Conservation (phyloP, 2,113 vertebrate genomes). For the Phycodurus eques region DNA sequence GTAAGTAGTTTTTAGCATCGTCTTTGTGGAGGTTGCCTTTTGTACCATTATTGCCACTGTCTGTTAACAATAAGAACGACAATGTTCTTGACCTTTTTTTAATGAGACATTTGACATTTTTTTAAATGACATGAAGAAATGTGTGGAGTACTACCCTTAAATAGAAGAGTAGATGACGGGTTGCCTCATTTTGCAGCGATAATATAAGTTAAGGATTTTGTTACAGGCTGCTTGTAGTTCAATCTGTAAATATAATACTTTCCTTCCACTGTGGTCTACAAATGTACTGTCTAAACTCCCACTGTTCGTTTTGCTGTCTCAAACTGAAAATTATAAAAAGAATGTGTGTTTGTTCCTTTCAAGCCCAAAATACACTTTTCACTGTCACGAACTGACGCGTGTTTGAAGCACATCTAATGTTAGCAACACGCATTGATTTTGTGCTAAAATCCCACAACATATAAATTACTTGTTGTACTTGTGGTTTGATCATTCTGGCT, state of each 20-base stretch:
- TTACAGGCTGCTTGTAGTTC: background rate
- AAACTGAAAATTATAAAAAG: background rate
- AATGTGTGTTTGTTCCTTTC: background rate
- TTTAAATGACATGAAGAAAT: too few species aligned
- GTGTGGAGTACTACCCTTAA: too few species aligned
- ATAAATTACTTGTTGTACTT: background rate
- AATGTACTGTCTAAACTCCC: background rate
- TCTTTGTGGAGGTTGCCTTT: too few species aligned
- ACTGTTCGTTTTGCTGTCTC: background rate
- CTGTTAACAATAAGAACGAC: too few species aligned
- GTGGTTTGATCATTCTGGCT: background rate
- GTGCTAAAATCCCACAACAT: background rate
- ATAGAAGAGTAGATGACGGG: too few species aligned
- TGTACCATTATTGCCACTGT: too few species aligned
- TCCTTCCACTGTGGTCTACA: background rate
- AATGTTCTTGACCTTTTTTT: background rate
- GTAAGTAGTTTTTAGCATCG: too few species aligned
- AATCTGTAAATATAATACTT: background rate
- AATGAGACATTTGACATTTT: too few species aligned
- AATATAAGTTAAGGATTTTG: background rate
- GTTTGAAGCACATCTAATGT: slow-evolving; percentile 3
- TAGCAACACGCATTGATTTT: background rate
- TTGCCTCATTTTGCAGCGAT: too few species aligned
- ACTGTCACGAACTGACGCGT: background rate
- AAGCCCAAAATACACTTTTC: slow-evolving; percentile 3